phyloP scores from a whole-genome alignment of 2,888 invertebrate species.

The Pilophorus perplexus region DNA sequence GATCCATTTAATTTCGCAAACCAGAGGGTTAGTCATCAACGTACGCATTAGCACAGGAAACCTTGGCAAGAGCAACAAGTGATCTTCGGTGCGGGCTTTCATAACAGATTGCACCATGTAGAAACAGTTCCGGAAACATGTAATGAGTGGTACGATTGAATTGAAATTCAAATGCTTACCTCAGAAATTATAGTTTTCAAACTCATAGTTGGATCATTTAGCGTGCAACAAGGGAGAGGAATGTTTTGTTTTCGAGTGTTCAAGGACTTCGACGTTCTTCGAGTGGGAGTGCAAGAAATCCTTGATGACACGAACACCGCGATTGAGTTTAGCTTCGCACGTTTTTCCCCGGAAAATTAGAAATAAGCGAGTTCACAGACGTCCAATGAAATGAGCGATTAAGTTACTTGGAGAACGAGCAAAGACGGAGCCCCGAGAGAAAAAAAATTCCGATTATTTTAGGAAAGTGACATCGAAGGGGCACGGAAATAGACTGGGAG shows the following conservation, averaged over 20 bases:
- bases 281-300: conserved; percentile 21
- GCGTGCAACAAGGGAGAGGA: neutral
- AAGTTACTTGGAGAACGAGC: conserved; percentile 25
- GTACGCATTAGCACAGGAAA: neutral
- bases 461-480: conserved; percentile 43
- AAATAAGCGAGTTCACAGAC: too few relatives aligned
- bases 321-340: too few relatives aligned
- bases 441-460: conserved; percentile 44
- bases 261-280: conserved; percentile 31
- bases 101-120: conserved; percentile 13
- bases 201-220: too few relatives aligned
- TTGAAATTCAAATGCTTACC: too few relatives aligned
- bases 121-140: neutral
- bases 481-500: conserved; percentile 43
- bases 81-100: neutral
- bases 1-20: too few relatives aligned
- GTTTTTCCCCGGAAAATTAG: too few relatives aligned
- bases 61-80: conserved; percentile 22
- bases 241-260: conserved; percentile 31
- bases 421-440: conserved; percentile 14
- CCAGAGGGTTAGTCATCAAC: neutral
- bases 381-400: conserved; percentile 17
- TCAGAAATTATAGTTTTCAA: too few relatives aligned
- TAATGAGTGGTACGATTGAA: neutral
- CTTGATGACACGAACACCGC: conserved; percentile 5